Base-by-base conservation (phyloP, 2,797 vertebrate species). In the Catharus ustulatus region DNA sequence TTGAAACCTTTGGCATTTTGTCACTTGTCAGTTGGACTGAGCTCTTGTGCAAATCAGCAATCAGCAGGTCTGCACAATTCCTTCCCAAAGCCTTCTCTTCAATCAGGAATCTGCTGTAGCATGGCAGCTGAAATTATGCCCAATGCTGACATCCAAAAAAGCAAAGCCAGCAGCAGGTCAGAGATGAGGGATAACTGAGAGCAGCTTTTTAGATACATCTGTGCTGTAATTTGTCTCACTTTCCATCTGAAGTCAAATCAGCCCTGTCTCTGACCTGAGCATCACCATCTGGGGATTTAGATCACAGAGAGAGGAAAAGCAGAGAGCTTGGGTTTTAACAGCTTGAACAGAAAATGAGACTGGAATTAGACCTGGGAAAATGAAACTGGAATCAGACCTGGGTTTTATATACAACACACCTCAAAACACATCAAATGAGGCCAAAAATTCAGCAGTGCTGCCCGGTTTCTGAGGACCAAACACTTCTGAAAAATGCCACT, bases 161-260 rank as follows among this genome's bases (percentile, higher is more conserved):
- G 69, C 27, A 84, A 84, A 93, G 23, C 18, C 40, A 73, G n/a
- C 21, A 83, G 55, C 24, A 76, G 67, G 80, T 79, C 4, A 10
- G 51, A 79, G 40, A 63, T 87, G 74, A 76, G 59, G 82, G n/a
- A 74, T 10, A 87, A 75, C 55, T n/a, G 34, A 87, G 67, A 80
- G 29, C 32, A 82, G 34, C 51, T 91, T 89, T 95, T 77, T 36
- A 52, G 80, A 74, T 38, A 66, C 40, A 45, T 82, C 63, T 74
- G 45, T 45, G 19, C 32, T 91, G 36, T n/a, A 75, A 91, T 87
- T 96, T 90, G 75, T 84, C 74, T 84, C 74, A 29, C 55, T 89
- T 82, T 76, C 67, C 32, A 16, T 71, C 54, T 76, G 78, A 89
- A 89, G 34, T 68, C 4, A 17, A 89, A 84, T 59, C 71, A 90